These are phyloP conservation scores for Trachymyrmex cornetzi DNA, from an alignment of 1,140 invertebrate genomes.

Conservation along the genomic window DNA sequence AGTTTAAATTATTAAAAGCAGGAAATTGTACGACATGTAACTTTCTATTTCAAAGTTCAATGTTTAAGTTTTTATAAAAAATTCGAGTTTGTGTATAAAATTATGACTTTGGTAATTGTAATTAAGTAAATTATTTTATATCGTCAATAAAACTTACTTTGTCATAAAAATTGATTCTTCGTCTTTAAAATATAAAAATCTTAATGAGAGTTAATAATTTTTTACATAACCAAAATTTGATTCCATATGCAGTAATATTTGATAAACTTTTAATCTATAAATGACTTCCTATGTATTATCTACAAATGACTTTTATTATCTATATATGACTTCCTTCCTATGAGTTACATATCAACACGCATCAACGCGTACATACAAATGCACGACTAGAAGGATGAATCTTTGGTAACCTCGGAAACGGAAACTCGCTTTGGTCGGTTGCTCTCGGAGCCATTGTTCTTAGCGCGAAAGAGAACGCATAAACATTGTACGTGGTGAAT, in stretches of 20 bases:
- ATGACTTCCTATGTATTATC: not conserved
- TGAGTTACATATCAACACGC: slow-evolving; percentile 40
- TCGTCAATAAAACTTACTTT: slow-evolving; percentile 1
- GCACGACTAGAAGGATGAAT: slow-evolving; percentile 19
- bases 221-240: not conserved
- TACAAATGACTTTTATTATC: not conserved
- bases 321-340: not conserved
- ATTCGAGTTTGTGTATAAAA: not conserved
- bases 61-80: not conserved
- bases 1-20: not conserved
- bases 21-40: not conserved
- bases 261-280: not conserved
- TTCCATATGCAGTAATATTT: not conserved
- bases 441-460: slow-evolving; percentile 68
- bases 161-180: not conserved
- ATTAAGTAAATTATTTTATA: not conserved
- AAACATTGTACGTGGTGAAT: slow-evolving; percentile 59
- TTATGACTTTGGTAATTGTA: not conserved
- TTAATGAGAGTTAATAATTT: not conserved
- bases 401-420: slow-evolving; percentile 62
- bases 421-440: slow-evolving; percentile 68
- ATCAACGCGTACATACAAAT: slow-evolving; percentile 27
- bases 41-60: not conserved
- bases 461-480: slow-evolving; percentile 59
- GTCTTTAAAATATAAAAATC: not conserved